These are phyloP conservation scores for Arrhopalites spinosus DNA, from an alignment of 2,888 invertebrate genomes.

Conservation along the genomic window DNA sequence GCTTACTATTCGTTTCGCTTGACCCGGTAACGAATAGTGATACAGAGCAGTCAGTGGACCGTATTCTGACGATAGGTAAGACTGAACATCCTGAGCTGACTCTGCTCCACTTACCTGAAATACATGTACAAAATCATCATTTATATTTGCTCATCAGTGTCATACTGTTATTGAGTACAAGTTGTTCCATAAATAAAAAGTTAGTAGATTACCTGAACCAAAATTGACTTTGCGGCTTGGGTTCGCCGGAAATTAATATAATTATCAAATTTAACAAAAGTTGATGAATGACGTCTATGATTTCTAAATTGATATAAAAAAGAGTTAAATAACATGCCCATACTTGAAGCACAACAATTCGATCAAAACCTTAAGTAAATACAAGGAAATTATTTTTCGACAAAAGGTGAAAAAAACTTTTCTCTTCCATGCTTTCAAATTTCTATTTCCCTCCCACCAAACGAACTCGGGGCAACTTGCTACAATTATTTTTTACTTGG, in stretches of 20 bases:
- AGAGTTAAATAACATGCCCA: slow-evolving; percentile 12
- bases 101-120: slow-evolving; percentile 39
- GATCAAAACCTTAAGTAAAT: not conserved
- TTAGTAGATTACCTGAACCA: slow-evolving; percentile 44
- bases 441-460: no score
- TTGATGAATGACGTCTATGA: not conserved
- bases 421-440: no score
- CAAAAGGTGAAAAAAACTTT: no score
- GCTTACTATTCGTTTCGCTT: slow-evolving; percentile 35
- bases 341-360: not conserved
- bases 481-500: no score
- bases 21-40: slow-evolving; percentile 48
- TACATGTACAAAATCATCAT: not conserved
- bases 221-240: slow-evolving; percentile 51
- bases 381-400: not conserved
- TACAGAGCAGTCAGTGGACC: slow-evolving; percentile 46
- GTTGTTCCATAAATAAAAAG: slow-evolving; percentile 7
- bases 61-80: slow-evolving; percentile 45
- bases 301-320: not conserved
- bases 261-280: slow-evolving; percentile 44
- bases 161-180: not conserved
- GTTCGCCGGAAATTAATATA: slow-evolving; percentile 44
- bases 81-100: slow-evolving; percentile 40
- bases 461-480: no score
- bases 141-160: not conserved